Conservation (phyloP, 2,113 vertebrate genomes). For the Misgurnus mizolepis region DNA sequence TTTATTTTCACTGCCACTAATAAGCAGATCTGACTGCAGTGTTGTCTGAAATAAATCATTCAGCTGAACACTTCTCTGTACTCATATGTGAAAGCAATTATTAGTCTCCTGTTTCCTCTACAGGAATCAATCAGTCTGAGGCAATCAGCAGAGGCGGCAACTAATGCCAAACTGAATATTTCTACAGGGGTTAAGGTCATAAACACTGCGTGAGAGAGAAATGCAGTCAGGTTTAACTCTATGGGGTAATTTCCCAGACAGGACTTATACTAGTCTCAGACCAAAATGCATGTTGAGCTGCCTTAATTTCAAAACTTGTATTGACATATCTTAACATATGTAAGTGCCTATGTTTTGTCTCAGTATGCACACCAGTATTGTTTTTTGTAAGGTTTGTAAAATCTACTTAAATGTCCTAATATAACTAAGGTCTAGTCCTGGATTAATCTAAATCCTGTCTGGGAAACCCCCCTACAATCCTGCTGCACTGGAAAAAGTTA, state of each 20-base stretch:
- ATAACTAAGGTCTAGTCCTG: too few relatives aligned
- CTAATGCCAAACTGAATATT: constrained; percentile 22
- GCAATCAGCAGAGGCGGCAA: constrained; percentile 10
- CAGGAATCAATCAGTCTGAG: constrained; percentile 43
- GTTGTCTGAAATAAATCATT: background rate
- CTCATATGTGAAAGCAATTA: constrained; percentile 39
- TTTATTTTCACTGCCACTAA: background rate
- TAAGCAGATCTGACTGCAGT: background rate
- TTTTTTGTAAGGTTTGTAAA: too few relatives aligned
- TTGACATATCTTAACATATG: too few relatives aligned
- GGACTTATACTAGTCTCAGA: background rate
- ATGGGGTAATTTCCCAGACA: too few relatives aligned
- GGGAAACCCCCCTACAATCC: too few relatives aligned
- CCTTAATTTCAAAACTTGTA: too few relatives aligned
- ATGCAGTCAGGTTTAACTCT: background rate
- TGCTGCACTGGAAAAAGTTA: background rate
- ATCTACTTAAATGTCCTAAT: too few relatives aligned
- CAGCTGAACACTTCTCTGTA: background rate
- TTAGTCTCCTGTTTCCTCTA: constrained; percentile 38
- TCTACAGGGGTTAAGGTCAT: background rate
- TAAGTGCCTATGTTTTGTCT: too few relatives aligned
- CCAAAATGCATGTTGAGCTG: too few relatives aligned
- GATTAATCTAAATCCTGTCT: background rate
- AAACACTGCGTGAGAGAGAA: background rate
- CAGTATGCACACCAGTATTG: too few relatives aligned